Conservation (phyloP, 2,888 invertebrate genomes). For the Ochropacha duplaris region DNA sequence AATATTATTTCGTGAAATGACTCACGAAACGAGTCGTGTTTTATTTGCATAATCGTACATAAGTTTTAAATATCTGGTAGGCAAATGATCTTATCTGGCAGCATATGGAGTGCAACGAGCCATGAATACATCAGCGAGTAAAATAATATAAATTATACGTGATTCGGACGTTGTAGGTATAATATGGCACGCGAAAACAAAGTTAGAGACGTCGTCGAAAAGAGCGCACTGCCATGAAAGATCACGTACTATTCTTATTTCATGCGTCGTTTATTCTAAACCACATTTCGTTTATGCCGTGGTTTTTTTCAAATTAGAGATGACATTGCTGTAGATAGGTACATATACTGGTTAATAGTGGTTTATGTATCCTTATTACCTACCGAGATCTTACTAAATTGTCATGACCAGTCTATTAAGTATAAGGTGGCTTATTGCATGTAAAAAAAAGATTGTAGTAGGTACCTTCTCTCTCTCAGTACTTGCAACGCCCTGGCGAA, state of each 20-base stretch:
- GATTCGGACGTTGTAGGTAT: background rate
- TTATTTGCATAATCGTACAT: background rate
- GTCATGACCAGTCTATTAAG: no score
- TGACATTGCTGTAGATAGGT: background rate
- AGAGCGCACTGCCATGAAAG: background rate
- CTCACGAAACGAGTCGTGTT: background rate
- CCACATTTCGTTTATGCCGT: slow-evolving; percentile 11
- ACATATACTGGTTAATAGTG: background rate
- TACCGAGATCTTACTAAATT: no score
- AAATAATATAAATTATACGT: slow-evolving; percentile 13
- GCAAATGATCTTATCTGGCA: slow-evolving; percentile 23
- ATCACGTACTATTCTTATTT: slow-evolving; percentile 13
- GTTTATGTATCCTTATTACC: no score
- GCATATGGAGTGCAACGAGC: slow-evolving; percentile 17
- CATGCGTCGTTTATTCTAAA: slow-evolving; percentile 15
- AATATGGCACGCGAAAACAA: slow-evolving; percentile 2
- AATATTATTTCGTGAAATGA: background rate
- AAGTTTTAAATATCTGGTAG: slow-evolving; percentile 2
- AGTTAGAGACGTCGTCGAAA: background rate
- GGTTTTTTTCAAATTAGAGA: background rate
- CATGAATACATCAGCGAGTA: slow-evolving; percentile 20
- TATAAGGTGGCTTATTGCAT: no score
- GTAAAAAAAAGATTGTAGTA: no score
- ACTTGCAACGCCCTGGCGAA: no score
- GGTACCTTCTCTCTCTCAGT: no score